Conservation (phyloP, 2,888 invertebrate species). For the Chrysotoxum bicinctum region DNA sequence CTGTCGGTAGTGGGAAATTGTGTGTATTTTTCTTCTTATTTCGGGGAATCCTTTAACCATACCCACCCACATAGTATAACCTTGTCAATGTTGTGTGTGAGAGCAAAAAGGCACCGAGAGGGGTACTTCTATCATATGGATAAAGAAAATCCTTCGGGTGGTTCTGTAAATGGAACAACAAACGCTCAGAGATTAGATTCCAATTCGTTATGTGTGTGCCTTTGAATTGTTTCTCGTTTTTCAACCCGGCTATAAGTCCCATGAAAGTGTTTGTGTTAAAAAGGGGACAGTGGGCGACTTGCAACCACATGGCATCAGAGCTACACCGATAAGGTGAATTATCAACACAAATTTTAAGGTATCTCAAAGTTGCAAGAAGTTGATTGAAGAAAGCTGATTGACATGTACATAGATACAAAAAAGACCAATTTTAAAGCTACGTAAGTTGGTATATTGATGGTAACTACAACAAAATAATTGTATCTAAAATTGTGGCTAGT, state of each 20-base stretch:
- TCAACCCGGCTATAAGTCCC: not conserved
- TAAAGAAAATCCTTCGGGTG: constrained; percentile 55
- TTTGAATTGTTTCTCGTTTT: constrained; percentile 41
- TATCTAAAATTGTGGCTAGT: too few relatives aligned
- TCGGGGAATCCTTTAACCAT: constrained; percentile 47
- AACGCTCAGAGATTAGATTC: constrained; percentile 67
- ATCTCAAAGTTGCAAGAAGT: not conserved
- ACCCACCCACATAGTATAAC: not conserved
- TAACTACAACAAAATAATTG: too few relatives aligned
- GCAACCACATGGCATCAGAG: not conserved
- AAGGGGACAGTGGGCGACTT: not conserved
- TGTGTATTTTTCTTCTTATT: constrained; percentile 22
- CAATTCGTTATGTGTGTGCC: constrained; percentile 62
- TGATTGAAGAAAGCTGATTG: not conserved
- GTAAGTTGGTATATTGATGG: too few relatives aligned
- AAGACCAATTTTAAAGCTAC: too few relatives aligned
- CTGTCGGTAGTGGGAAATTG: constrained; percentile 1
- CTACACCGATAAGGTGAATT: constrained; percentile 1
- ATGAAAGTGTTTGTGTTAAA: not conserved
- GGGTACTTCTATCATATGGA: not conserved
- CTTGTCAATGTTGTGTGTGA: constrained; percentile 45
- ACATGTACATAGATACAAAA: too few relatives aligned
- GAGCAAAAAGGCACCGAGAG: not conserved
- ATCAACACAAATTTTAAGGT: not conserved
- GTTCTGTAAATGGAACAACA: constrained; percentile 67